Conservation (phyloP, 2,888 invertebrate species). For the Teleogryllus oceanicus region DNA sequence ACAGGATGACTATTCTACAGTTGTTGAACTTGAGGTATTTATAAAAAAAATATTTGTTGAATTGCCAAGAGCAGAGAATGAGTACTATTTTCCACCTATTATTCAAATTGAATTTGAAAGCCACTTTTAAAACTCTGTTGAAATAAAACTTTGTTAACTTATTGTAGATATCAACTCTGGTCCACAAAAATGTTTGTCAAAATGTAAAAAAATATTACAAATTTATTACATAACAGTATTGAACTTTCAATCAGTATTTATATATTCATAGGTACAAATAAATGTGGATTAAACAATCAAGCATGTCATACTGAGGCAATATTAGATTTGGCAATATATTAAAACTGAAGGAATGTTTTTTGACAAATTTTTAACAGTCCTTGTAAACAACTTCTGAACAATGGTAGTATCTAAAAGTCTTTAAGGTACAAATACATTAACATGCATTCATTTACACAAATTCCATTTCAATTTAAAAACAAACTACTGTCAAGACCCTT, state of each 20-base stretch:
- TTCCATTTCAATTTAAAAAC: constrained; percentile 9
- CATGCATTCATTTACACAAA: constrained; percentile 11
- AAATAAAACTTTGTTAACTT: background rate
- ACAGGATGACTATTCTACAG: constrained; percentile 20
- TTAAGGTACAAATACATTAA: constrained; percentile 3
- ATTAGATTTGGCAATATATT: background rate
- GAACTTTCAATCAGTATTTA: background rate
- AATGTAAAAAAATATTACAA: constrained; percentile 18
- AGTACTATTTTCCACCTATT: background rate
- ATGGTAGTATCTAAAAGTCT: constrained; percentile 4
- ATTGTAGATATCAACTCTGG: background rate
- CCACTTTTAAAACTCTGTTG: constrained; percentile 1
- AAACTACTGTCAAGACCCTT: background rate
- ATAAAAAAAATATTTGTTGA: constrained; percentile 1
- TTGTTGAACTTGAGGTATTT: background rate
- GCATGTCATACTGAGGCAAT: background rate
- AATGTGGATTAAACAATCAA: background rate
- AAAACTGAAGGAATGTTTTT: constrained; percentile 18
- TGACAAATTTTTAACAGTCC: constrained; percentile 4
- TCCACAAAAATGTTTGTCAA: background rate
- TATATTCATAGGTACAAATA: background rate
- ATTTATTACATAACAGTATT: background rate
- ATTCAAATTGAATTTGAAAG: background rate
- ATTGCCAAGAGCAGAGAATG: background rate
- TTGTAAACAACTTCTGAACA: constrained; percentile 3